Base-by-base conservation (phyloP, 2,888 invertebrate species). In the Neoscelio sp. region DNA sequence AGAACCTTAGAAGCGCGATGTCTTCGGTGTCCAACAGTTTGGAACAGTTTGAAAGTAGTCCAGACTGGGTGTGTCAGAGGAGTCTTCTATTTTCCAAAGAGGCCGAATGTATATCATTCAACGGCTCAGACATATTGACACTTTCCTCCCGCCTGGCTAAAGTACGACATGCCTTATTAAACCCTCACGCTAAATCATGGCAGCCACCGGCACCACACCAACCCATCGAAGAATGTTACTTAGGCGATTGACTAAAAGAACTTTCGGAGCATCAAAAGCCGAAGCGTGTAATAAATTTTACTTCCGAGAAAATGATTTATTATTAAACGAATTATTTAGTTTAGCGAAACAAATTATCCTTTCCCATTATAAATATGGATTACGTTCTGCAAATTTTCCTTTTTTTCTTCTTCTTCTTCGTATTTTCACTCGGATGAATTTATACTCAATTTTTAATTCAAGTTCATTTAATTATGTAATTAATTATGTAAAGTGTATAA, bases 41-140 rank as follows among this genome's bases (percentile, higher is more conserved):
- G 26, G 65, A 68, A 65, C 62, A 42, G 28, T 62, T 56, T 64
- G 71, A 76, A 76, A 73, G 62, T 68, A 74, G 56, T 62, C 58
- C 48, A 60, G 74, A 73, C 62, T 76, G 56, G 67, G 71, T 75
- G 75, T 80, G 76, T 68, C 80, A 62, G 65, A 71, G 40, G 65
- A 73, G 62, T 84, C 84, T 84, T 85, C 84, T 83, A 85, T 86
- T 86, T 87, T 86, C 83, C 82, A 81, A 84, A 84, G 85, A 83
- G 83, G 81, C 85, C 86, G 86, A 85, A 85, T 86, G 87, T 88
- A 87, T 87, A 88, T 88, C 88, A 88, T 88, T 88, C 88, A 88
- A 83, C 82, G 84, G 82, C 84, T 85, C 83, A 85, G 88, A 87
- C 87, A 85, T 87, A 88, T 87, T 87, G 87, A 87, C 87, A 87